phyloP scores from a whole-genome alignment of 1,140 invertebrate genomes.

The Aphis gossypii region DNA sequence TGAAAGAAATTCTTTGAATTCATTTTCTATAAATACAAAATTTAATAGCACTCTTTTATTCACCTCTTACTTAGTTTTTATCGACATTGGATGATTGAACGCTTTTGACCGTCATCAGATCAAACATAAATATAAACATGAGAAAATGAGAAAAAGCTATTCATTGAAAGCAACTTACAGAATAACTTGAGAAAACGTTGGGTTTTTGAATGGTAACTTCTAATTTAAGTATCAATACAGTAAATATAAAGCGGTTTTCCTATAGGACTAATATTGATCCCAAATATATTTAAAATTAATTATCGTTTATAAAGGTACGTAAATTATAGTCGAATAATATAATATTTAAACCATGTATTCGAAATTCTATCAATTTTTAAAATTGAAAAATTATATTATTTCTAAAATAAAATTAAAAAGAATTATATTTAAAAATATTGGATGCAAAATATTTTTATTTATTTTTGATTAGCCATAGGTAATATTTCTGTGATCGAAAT shows the following conservation, averaged over 20 bases:
- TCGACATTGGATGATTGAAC: neutral
- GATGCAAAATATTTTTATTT: no score
- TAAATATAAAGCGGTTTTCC: neutral
- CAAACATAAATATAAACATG: neutral
- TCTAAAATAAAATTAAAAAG: neutral
- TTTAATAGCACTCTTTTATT: neutral
- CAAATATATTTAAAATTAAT: neutral
- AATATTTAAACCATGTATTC: neutral
- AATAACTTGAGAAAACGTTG: neutral
- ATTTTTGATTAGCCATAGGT: no score
- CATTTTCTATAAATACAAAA: neutral
- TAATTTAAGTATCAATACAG: neutral
- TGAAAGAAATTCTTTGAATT: neutral
- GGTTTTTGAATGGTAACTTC: neutral
- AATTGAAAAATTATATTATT: neutral
- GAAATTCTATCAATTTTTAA: neutral
- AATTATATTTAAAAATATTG: neutral
- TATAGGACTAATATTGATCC: neutral
- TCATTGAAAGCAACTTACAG: neutral
- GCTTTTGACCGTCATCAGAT: neutral
- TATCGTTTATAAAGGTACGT: neutral
- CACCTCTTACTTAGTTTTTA: neutral
- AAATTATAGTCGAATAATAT: neutral
- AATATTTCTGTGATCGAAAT: no score
- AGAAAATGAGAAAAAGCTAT: neutral